Evolutionary conservation across 1,140 invertebrate species (phyloP), one percentile per base, ranked within the genome.

Genomic region (Scaptomyza graminum): DNA sequence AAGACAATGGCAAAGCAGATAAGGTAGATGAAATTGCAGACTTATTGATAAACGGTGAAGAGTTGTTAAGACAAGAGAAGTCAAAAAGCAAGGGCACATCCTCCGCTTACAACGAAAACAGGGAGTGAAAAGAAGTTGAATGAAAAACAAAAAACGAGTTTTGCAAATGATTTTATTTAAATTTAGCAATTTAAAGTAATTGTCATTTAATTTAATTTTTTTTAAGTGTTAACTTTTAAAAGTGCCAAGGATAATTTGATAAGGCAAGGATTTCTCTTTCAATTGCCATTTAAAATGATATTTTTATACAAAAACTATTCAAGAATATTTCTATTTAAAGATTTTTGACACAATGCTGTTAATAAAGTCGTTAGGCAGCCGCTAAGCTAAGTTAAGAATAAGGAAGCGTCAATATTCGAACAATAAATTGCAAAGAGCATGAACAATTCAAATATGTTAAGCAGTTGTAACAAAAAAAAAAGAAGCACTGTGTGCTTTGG

Each of bases 341-440:
- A n/a, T n/a, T 47, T 44, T 50, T 41, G 61, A 71, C 62, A 87
- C 82, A 78, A 81, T 66, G 52, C 41, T 66, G 77, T 55, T 77
- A 77, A 85, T 85, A 72, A 81, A 37, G n/a, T 25, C 49, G 71
- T 5, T 31, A 31, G 6, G 28, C 5, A 37, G n/a, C 16, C 49
- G 71, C 7, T 31, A 31, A 31, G 28, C 5, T 22, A 22, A 22
- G 18, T 56, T 51, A 31, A 64, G 47, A 46, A 41, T 41, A 60
- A 43, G 66, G 59, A 52, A 69, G 55, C 64, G n/a, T n/a, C n/a
- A n/a, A n/a, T 3, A 18, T 18, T 18, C 18, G 18, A 43, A 39
- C 15, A 25, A 60, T 52, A 57, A 61, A 52, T n/a, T 1, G 18
- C 52, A n/a, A 18, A 25, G 41, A 52, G 25, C 18, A 37, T 31